Evolutionary conservation across 1,140 invertebrate genomes (phyloP).

Genomic region (Globodera rostochiensis): DNA sequence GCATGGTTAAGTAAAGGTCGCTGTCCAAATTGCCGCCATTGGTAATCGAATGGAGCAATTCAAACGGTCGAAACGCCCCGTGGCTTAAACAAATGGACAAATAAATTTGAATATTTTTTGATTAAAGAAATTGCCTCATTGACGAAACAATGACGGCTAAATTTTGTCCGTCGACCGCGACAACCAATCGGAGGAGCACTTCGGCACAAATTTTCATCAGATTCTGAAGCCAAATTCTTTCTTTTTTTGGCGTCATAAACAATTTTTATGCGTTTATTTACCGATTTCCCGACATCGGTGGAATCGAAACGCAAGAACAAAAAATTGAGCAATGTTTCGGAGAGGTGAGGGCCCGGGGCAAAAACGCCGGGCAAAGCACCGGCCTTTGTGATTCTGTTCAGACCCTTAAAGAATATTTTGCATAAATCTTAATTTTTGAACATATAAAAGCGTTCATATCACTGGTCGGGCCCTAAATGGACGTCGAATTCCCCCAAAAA

Average conservation of each 20-base stretch:
- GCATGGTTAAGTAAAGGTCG: constrained; percentile 21
- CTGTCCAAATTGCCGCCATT: constrained; percentile 5
- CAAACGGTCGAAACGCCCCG: constrained; percentile 16
- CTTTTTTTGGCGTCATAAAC: neutral
- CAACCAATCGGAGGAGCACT: constrained; percentile 20
- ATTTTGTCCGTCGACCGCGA: neutral
- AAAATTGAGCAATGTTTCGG: constrained; percentile 27
- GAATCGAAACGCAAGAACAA: neutral
- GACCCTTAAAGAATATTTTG: neutral
- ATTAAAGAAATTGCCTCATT: constrained; percentile 9
- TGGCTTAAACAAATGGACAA: neutral
- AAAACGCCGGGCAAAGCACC: neutral
- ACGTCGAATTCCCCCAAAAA: neutral
- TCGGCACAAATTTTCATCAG: constrained; percentile 21
- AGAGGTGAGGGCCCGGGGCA: neutral
- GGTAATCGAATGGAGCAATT: constrained; percentile 11
- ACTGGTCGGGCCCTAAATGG: too few species aligned
- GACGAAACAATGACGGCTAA: neutral
- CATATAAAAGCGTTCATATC: too few species aligned
- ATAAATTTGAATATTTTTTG: neutral
- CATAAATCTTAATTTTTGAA: neutral
- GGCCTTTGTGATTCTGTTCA: constrained; percentile 13
- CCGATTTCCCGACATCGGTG: neutral
- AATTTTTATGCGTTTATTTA: neutral
- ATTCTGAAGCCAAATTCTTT: neutral